phyloP scores from a whole-genome alignment of 2,888 invertebrate species.

The Metopia argyrocephala region DNA sequence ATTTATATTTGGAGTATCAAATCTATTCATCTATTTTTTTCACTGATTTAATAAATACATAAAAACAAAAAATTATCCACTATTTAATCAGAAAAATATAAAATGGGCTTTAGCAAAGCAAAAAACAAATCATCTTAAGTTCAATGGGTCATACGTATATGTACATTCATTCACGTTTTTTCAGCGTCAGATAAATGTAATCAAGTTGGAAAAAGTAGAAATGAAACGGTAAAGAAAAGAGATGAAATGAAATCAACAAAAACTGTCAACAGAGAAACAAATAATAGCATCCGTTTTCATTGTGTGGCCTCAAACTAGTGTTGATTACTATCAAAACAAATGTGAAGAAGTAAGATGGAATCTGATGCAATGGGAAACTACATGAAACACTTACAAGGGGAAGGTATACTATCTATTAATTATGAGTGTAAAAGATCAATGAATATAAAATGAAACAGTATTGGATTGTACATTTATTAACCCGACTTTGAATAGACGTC shows the following conservation, averaged over 20 bases:
- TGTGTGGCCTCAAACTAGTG: constrained; percentile 56
- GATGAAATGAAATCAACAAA: constrained; percentile 6
- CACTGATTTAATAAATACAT: constrained; percentile 42
- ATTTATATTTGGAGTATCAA: background rate
- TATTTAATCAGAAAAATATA: background rate
- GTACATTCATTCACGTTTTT: background rate
- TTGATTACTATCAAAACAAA: constrained; percentile 48
- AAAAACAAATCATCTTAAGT: constrained; percentile 31
- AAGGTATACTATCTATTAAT: too few relatives aligned
- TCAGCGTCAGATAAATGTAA: constrained; percentile 35
- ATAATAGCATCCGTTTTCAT: constrained; percentile 54
- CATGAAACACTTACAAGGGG: too few relatives aligned
- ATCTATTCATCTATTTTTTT: constrained; percentile 13
- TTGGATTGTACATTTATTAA: too few relatives aligned
- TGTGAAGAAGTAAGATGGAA: background rate
- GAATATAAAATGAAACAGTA: too few relatives aligned
- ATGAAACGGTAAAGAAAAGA: background rate
- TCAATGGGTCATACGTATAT: constrained; percentile 55
- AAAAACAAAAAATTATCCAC: too few relatives aligned
- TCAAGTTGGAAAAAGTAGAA: constrained; percentile 30
- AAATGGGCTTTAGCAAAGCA: background rate
- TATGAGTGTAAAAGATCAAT: too few relatives aligned
- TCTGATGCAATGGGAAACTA: background rate
- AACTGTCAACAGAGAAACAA: constrained; percentile 58
- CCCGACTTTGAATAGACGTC: too few relatives aligned